Evolutionary conservation across 2,888 invertebrate species (phyloP), one percentile per base, ranked within the genome.

Genomic region (Ennomos quercinarius): DNA sequence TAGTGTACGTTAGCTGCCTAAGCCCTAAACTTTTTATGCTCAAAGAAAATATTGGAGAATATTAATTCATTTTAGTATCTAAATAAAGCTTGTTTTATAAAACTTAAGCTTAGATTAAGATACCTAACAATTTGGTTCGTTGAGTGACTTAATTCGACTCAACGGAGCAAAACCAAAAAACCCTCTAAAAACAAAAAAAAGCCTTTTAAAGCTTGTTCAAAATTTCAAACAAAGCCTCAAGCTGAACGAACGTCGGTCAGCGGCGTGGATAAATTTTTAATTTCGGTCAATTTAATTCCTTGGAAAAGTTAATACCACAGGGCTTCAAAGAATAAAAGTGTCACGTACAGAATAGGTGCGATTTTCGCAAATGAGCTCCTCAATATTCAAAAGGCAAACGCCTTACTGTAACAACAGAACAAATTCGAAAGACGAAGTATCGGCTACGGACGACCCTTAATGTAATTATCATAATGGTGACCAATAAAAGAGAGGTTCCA

Each of bases 381-480:
- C 84, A 87, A 88, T 91, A 92, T 91, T 91, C 91, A 86, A 84
- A 81, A 74, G 81, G 86, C 87, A 87, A 81, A 83, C 83, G 84
- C 82, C 83, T 84, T 82, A 83, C 80, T 82, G 86, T 86, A 87
- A 87, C 89, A 90, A 89, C 87, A 86, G 89, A 87, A 89, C 89
- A 87, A 91, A 91, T 91, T 90, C 86, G 79, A 80, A 87, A 90
- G 89, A 90, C 89, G 87, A 81, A 91, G 87, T 87, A 90, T 90
- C 87, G 89, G 83, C 85, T 80, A 77, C 85, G 84, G 81, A 79
- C 87, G 80, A 80, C 78, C 88, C 87, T 86, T 90, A 91, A 91
- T 84, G 86, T 86, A 91, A 92, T 91, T 91, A 91, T 89, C 89
- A 90, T 91, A 91, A 92, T 91, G 88, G 85, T 85, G 85, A 86